phyloP scores from a whole-genome alignment of 2,888 invertebrate genomes.

The Sphinx pinastri region DNA sequence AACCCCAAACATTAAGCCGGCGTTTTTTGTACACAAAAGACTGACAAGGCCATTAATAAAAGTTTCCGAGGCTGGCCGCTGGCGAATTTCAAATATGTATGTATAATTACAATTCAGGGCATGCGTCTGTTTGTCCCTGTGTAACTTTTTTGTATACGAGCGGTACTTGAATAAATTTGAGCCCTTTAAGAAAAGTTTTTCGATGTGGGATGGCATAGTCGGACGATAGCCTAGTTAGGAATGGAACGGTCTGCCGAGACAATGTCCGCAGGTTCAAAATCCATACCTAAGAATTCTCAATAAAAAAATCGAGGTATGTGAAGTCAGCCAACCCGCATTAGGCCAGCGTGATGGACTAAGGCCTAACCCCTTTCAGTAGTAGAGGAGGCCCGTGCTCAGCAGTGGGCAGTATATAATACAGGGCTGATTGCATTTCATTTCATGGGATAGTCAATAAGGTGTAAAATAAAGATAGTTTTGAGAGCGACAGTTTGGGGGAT shows the following conservation, averaged over 20 bases:
- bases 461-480: not conserved
- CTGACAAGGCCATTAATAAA: conserved; percentile 58
- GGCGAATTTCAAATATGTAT: conserved; percentile 57
- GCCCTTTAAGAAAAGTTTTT: not conserved
- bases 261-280: too few species aligned
- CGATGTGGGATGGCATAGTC: not conserved
- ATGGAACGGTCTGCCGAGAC: too few species aligned
- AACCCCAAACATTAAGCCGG: conserved; percentile 14
- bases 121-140: conserved; percentile 45
- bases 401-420: too few species aligned
- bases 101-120: conserved; percentile 66
- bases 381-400: too few species aligned
- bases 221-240: too few species aligned
- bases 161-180: conserved; percentile 8
- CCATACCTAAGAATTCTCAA: too few species aligned
- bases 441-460: not conserved
- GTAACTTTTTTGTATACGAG: conserved; percentile 18
- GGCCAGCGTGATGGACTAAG: too few species aligned
- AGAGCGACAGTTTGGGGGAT: not conserved
- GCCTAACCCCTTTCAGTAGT: too few species aligned
- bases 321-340: too few species aligned
- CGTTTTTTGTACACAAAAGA: conserved; percentile 32
- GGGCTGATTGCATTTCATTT: too few species aligned
- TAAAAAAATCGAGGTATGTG: too few species aligned
- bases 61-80: conserved; percentile 51